A percentile compares a stretch with the other conserved stretches of the same genome.
Conservation (phyloP, 2,888 invertebrate genomes). For the Helleia helle region DNA sequence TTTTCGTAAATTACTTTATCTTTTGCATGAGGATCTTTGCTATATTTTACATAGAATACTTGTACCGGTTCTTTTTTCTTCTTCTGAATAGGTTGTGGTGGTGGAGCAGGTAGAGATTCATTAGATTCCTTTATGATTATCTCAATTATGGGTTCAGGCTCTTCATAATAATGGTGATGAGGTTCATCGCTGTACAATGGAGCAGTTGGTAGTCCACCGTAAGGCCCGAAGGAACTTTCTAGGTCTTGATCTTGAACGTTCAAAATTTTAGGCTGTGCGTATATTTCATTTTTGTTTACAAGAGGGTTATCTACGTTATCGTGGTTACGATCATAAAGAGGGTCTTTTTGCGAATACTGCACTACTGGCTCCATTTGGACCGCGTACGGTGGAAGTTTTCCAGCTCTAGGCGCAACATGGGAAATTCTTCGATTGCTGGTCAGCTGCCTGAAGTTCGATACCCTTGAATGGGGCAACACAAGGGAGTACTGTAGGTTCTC, state of each 20-base stretch:
- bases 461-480: constrained; percentile 72
- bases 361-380: constrained; percentile 87
- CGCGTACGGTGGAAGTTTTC: constrained; percentile 79
- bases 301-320: constrained; percentile 61
- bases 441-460: constrained; percentile 64
- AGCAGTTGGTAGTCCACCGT: constrained; percentile 55
- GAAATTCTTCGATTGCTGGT: constrained; percentile 72
- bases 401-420: constrained; percentile 54
- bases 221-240: constrained; percentile 62
- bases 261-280: constrained; percentile 63
- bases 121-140: constrained; percentile 94
- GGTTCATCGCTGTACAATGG: constrained; percentile 63
- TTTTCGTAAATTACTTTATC: constrained; percentile 85
- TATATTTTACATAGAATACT: constrained; percentile 93
- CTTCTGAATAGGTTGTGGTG: constrained; percentile 64
- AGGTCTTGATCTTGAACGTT: constrained; percentile 57
- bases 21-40: constrained; percentile 84
- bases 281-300: constrained; percentile 59
- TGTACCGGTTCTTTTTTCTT: constrained; percentile 87
- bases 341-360: constrained; percentile 86
- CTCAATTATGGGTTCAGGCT: constrained; percentile 92
- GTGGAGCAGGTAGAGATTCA: constrained; percentile 81
- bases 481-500: constrained; percentile 75
- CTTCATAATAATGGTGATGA: constrained; percentile 77
- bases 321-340: constrained; percentile 77